Conservation (phyloP, 2,797 vertebrate species). For the Danio aesculapii region DNA sequence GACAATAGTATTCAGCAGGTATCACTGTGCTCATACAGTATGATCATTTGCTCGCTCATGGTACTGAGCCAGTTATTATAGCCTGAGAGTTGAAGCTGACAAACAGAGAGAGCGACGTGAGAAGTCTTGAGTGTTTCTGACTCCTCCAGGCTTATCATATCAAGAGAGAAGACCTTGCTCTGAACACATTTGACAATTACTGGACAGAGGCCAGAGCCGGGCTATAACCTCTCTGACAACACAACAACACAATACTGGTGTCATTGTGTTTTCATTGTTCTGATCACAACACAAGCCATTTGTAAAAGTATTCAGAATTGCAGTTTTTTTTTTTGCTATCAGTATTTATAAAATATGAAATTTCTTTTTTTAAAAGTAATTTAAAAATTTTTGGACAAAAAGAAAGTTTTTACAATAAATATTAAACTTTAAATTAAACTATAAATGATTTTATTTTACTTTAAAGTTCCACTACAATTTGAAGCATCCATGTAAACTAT, state of each 20-base stretch:
- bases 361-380: slow-evolving; percentile 43
- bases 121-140: slow-evolving; percentile 49
- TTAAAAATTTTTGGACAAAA: neutral
- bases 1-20: slow-evolving; percentile 2
- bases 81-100: slow-evolving; percentile 47
- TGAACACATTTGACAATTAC: slow-evolving; percentile 63
- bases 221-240: slow-evolving; percentile 58
- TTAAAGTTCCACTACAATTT: neutral
- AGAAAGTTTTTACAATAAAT: no score
- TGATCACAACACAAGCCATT: slow-evolving; percentile 65
- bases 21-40: neutral
- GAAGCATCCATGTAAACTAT: neutral
- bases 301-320: slow-evolving; percentile 56
- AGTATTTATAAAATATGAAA: slow-evolving; percentile 70
- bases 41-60: slow-evolving; percentile 36
- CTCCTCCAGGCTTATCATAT: slow-evolving; percentile 59
- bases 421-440: no score
- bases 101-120: slow-evolving; percentile 33
- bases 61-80: slow-evolving; percentile 57
- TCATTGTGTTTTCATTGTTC: slow-evolving; percentile 74
- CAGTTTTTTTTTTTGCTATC: slow-evolving; percentile 29
- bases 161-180: slow-evolving; percentile 61
- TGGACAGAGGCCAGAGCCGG: slow-evolving; percentile 62
- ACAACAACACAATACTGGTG: slow-evolving; percentile 42
- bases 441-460: no score